These are phyloP conservation scores for Chrysodeixis includens DNA, from an alignment of 2,888 invertebrate species.

Conservation along the genomic window DNA sequence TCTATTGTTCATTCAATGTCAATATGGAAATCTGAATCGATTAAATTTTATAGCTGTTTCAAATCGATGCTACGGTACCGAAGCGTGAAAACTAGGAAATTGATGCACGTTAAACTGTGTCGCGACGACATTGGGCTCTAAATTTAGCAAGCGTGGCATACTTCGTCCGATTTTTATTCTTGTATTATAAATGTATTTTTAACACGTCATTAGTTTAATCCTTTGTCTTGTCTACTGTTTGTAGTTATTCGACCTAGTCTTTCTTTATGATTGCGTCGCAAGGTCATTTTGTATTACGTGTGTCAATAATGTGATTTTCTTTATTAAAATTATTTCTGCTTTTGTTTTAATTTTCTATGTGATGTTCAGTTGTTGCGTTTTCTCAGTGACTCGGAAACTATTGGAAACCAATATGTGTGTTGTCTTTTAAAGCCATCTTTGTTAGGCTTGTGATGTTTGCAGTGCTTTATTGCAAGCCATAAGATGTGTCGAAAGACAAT, in stretches of 20 bases:
- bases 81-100: conserved; percentile 19
- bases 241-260: neutral
- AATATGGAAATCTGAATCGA: conserved; percentile 22
- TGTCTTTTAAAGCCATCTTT: neutral
- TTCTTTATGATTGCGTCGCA: neutral
- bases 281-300: neutral
- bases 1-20: conserved; percentile 30
- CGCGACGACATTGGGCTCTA: conserved; percentile 37
- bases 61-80: conserved; percentile 17
- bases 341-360: neutral
- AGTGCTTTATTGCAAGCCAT: neutral
- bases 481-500: neutral
- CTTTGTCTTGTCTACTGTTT: neutral
- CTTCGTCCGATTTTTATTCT: conserved; percentile 26
- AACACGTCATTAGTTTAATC: conserved; percentile 8
- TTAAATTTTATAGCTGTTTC: conserved; percentile 9
- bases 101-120: conserved; percentile 26
- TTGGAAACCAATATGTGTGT: neutral
- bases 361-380: neutral
- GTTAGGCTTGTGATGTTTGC: neutral
- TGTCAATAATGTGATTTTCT: neutral
- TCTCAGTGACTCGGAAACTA: neutral
- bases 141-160: conserved; percentile 37
- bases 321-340: neutral
- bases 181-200: conserved; percentile 19